These are phyloP conservation scores for Hyperoodon ampullatus DNA, from an alignment of 2,113 vertebrate genomes.

Conservation along the genomic window DNA sequence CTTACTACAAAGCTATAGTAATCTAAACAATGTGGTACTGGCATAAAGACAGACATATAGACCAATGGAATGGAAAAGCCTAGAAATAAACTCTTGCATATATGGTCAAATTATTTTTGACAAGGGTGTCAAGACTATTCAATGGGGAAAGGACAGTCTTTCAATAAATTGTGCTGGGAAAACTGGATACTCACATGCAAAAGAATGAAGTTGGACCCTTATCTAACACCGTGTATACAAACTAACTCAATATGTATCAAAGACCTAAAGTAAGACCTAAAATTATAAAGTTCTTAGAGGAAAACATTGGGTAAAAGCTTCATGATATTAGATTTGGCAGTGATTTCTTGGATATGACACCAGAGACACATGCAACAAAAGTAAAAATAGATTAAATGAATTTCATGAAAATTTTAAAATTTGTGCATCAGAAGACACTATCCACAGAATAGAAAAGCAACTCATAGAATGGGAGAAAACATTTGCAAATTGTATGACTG, in stretches of 20 bases:
- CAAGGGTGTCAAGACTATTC: background rate
- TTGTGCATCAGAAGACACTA: background rate
- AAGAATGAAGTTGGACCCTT: too few relatives aligned
- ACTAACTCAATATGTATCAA: too few relatives aligned
- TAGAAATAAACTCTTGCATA: background rate
- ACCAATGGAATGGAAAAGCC: background rate
- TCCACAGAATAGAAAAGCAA: background rate
- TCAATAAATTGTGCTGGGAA: too few relatives aligned
- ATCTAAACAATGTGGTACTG: background rate
- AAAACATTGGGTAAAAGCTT: too few relatives aligned
- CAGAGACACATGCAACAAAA: background rate
- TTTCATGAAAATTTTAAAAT: background rate
- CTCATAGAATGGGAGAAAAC: background rate
- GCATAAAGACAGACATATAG: background rate
- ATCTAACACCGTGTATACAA: too few relatives aligned
- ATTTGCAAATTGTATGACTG: background rate
- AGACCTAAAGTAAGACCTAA: too few relatives aligned
- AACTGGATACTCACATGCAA: too few relatives aligned
- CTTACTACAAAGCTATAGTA: background rate
- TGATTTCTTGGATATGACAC: background rate
- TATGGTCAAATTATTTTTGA: background rate
- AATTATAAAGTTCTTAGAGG: too few relatives aligned
- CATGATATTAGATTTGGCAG: background rate
- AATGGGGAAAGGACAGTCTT: background rate
- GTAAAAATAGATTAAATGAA: background rate